Conservation (phyloP, 2,888 invertebrate genomes). For the Eupsilia transversa region DNA sequence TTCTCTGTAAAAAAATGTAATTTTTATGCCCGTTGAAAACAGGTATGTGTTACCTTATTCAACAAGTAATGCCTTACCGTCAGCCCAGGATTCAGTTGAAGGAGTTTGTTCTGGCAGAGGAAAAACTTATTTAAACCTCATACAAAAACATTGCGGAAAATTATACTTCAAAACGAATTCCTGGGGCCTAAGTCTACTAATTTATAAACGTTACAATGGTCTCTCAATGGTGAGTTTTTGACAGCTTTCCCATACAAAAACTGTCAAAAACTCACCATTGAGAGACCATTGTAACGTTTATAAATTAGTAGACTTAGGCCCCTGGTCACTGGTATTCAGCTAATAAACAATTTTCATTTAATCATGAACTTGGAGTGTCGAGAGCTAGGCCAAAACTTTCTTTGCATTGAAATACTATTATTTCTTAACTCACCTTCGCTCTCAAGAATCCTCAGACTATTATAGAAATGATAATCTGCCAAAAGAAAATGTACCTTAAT, state of each 20-base stretch:
- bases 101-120: constrained; percentile 1
- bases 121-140: constrained; percentile 1
- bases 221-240: no score
- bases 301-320: no score
- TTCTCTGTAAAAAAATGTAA: background rate
- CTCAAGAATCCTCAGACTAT: constrained; percentile 3
- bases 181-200: no score
- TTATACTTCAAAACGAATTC: background rate
- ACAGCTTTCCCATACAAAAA: no score
- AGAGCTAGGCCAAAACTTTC: background rate
- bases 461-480: constrained; percentile 20
- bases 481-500: constrained; percentile 9
- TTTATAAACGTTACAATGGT: no score
- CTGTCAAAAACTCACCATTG: no score
- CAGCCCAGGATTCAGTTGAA: constrained; percentile 8
- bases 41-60: no score
- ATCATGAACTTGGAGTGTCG: background rate
- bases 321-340: background rate
- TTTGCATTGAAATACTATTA: background rate
- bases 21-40: background rate
- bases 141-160: background rate
- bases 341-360: background rate
- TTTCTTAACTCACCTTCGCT: constrained; percentile 29
- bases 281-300: no score
- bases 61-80: constrained; percentile 16